Evolutionary conservation across 53 echinoderm and acorn worm genomes (phyloP), one percentile per base, ranked within the genome.

Genomic region (Crossaster papposus): DNA sequence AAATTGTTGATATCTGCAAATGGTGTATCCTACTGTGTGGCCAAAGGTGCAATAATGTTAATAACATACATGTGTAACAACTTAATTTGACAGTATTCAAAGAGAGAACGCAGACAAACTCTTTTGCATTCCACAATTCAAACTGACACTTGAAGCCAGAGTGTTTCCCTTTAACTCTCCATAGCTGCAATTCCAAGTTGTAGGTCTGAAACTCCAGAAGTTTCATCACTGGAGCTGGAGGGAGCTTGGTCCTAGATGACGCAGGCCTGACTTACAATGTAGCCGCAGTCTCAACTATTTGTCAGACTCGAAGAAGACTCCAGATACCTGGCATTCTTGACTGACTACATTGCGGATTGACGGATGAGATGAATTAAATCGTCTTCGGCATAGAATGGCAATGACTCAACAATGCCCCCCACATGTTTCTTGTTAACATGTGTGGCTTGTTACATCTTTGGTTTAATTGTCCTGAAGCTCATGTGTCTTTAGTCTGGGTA

Each of bases 291-390:
- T n/a, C 11, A 26, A 26, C 28, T 28, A 3, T 18, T 68, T 23
- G 68, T 44, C 24, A 53, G 51, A 52, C 37, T 62, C 10, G 3
- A n/a, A n/a, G n/a, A n/a, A n/a, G n/a, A n/a, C n/a, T n/a, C n/a
- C 23, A 36, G 82, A 82, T 82, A 82, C 82, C 82, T 65, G 32
- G 65, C 82, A 82, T 82, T 82, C 82, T 29, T 82, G 82, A 54
- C 54, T 82, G 82, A 82, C 65, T 82, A 26, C 78, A 78, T 50
- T 24, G 13, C 0, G 2, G 82, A 36, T 38, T 64, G 64, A 64
- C 24, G 24, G 82, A 64, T 24, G 65, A n/a, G 14, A 20, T 22
- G 4, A 38, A n/a, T n/a, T n/a, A n/a, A 23, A 26, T 30, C 13
- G 23, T 82, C 65, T 26, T 82, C 24, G 65, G 82, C 65, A 65